A percentile compares a stretch with the other conserved stretches of the same genome.
Conservation (phyloP, 2,797 vertebrate species). For the Pagetopsis macropterus region DNA sequence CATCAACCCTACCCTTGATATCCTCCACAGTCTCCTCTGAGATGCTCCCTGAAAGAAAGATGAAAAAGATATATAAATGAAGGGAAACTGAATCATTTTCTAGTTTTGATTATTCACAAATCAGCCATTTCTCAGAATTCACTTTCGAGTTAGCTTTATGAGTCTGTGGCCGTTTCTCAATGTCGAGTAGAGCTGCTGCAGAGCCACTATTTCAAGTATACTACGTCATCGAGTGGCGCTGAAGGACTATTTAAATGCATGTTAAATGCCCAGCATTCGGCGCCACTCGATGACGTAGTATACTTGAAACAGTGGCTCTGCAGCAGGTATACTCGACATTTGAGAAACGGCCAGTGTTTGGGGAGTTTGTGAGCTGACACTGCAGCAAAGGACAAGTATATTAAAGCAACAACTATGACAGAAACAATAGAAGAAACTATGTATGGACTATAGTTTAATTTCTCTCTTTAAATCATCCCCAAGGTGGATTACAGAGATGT, state of each 20-base stretch:
- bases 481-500: constrained; percentile 3
- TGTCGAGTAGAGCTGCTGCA: too few species aligned
- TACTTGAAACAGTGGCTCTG: too few species aligned
- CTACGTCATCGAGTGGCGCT: too few species aligned
- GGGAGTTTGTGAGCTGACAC: not conserved
- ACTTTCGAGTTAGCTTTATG: not conserved
- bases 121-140: constrained; percentile 14
- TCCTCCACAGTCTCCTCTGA: constrained; percentile 95
- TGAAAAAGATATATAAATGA: constrained; percentile 3
- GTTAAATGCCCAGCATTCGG: too few species aligned
- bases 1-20: constrained; percentile 90
- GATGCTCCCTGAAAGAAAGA: constrained; percentile 84
- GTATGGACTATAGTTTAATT: not conserved
- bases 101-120: constrained; percentile 7
- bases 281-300: too few species aligned
- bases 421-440: not conserved
- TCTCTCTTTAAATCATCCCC: not conserved
- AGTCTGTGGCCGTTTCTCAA: not conserved
- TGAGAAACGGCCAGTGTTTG: not conserved
- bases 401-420: not conserved
- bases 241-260: too few species aligned
- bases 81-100: constrained; percentile 4
- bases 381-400: constrained; percentile 5
- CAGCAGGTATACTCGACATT: too few species aligned
- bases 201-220: too few species aligned